Conservation (phyloP, 2,113 vertebrate species). For the Oxyura jamaicensis region DNA sequence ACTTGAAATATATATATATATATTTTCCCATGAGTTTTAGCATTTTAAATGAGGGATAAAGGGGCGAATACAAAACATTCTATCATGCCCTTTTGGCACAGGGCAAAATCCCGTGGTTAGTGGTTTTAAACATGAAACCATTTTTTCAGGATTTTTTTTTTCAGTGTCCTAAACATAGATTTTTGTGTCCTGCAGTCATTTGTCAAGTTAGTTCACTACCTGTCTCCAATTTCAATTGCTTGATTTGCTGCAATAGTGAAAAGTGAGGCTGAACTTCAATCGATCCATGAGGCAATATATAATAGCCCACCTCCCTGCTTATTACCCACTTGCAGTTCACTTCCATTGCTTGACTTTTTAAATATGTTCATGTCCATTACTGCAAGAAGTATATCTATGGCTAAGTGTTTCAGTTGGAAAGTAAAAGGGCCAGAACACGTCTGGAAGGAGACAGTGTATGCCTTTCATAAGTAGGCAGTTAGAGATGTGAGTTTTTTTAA, state of each 20-base stretch:
- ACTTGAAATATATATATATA: no score
- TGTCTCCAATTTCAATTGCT: not conserved
- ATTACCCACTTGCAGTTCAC: not conserved
- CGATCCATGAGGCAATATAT: fast-evolving
- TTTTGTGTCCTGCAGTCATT: not conserved
- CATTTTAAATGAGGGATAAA: not conserved
- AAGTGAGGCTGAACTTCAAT: not conserved
- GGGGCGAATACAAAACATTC: not conserved
- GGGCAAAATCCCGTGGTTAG: not conserved
- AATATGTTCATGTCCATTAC: not conserved
- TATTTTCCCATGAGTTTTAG: not conserved
- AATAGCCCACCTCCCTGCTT: not conserved
- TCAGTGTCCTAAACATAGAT: not conserved
- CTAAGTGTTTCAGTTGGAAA: not conserved
- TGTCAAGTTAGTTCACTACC: not conserved
- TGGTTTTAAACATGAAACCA: not conserved
- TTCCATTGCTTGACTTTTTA: not conserved
- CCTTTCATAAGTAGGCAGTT: not conserved
- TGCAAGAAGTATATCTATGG: not conserved
- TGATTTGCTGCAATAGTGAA: not conserved
- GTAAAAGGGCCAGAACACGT: not conserved
- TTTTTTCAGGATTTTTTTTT: not conserved
- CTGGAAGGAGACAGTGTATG: not conserved
- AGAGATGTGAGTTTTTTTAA: not conserved
- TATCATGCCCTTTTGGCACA: not conserved